These are phyloP conservation scores for Drosophila colorata DNA, from an alignment of 2,888 invertebrate genomes.

Conservation along the genomic window DNA sequence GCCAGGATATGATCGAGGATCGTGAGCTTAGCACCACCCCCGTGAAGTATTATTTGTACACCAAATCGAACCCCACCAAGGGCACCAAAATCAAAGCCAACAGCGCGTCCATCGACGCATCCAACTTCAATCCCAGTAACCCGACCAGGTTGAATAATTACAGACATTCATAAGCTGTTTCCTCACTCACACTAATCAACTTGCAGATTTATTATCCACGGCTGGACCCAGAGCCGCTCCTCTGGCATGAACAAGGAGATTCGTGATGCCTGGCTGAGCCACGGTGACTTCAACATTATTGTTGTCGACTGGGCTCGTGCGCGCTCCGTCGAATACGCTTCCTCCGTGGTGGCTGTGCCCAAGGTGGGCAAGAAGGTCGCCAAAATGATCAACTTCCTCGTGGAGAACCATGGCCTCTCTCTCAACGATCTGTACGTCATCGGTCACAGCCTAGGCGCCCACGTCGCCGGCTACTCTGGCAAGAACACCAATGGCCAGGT, in stretches of 20 bases:
- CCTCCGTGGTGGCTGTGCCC: slow-evolving; percentile 85
- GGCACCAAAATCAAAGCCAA: slow-evolving; percentile 58
- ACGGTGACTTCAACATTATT: slow-evolving; percentile 87
- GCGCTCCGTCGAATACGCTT: slow-evolving; percentile 86
- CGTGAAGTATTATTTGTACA: slow-evolving; percentile 73
- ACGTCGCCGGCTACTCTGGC: slow-evolving; percentile 88
- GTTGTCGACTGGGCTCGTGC: slow-evolving; percentile 88
- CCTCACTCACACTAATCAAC: neutral
- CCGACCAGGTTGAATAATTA: slow-evolving; percentile 58
- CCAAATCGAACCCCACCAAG: slow-evolving; percentile 65
- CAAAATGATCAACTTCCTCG: slow-evolving; percentile 82
- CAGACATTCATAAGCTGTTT: no score
- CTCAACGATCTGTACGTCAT: slow-evolving; percentile 86
- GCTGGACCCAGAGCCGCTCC: slow-evolving; percentile 87
- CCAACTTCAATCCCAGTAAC: slow-evolving; percentile 59
- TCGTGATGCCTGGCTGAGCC: slow-evolving; percentile 86
- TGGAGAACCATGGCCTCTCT: slow-evolving; percentile 85
- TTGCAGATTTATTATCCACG: slow-evolving; percentile 86
- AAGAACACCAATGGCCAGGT: slow-evolving; percentile 87
- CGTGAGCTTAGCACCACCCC: slow-evolving; percentile 47
- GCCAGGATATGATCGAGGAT: slow-evolving; percentile 40
- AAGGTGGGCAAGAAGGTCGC: slow-evolving; percentile 78
- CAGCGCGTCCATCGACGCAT: slow-evolving; percentile 50
- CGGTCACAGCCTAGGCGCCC: slow-evolving; percentile 88
- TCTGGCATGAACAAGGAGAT: slow-evolving; percentile 81